Evolutionary conservation across 2,113 vertebrate species (phyloP).

Genomic region (Toxostoma redivivum): DNA sequence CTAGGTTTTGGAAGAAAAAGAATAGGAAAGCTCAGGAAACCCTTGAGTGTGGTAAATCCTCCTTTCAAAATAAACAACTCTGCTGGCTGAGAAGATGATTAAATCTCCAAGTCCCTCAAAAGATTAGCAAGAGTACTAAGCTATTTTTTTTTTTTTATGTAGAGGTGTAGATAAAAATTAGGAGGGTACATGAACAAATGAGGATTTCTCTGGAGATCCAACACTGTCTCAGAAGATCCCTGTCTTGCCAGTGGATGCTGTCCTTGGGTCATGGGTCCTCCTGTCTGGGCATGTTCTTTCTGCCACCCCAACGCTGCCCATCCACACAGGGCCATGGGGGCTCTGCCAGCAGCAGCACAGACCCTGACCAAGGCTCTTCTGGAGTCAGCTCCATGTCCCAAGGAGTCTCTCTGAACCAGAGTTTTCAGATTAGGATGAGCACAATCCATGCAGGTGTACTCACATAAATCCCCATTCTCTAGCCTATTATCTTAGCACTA

Average conservation of each 20-base stretch:
- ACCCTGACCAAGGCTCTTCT: neutral
- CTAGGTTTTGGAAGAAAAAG: neutral
- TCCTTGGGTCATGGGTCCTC: neutral
- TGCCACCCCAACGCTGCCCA: neutral
- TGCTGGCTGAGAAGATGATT: neutral
- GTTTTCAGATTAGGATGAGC: neutral
- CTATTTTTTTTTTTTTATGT: neutral
- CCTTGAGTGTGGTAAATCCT: neutral
- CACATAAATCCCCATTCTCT: neutral
- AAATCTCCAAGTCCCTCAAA: neutral
- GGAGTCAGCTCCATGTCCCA: neutral
- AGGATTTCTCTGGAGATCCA: neutral
- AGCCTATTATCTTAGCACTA: neutral
- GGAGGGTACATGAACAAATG: neutral
- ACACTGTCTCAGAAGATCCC: neutral
- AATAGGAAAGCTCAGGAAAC: neutral
- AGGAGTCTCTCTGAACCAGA: neutral
- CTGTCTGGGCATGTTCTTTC: neutral
- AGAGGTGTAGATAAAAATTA: neutral
- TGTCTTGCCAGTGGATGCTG: neutral
- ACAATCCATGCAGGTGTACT: neutral
- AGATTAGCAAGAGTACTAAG: neutral
- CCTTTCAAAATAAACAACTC: neutral
- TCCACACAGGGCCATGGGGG: no score
- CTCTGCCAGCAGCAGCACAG: neutral